Conservation (phyloP, 2,797 vertebrate genomes). For the Tragelaphus eurycerus region DNA sequence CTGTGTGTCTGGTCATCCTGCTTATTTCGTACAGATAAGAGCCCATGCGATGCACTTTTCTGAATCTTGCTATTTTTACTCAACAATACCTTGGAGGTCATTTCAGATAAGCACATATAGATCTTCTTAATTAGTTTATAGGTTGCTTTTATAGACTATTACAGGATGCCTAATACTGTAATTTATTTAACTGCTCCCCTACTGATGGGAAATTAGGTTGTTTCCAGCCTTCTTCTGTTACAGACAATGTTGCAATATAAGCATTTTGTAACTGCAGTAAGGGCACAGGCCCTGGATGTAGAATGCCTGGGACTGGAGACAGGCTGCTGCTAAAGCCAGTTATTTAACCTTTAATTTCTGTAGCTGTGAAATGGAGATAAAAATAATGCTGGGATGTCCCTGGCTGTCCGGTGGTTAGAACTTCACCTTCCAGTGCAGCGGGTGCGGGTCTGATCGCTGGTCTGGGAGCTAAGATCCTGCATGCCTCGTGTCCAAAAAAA, state of each 20-base stretch:
- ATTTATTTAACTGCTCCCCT: constrained; percentile 30
- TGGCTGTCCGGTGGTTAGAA: neutral
- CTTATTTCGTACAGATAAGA: neutral
- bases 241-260: neutral
- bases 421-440: neutral
- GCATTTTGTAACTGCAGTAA: neutral
- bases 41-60: neutral
- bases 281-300: neutral
- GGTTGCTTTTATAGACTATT: constrained; percentile 23
- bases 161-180: neutral
- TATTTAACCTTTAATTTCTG: constrained; percentile 2
- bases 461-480: neutral
- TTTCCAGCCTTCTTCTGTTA: neutral
- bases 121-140: constrained; percentile 22
- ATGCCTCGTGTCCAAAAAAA: neutral
- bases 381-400: neutral
- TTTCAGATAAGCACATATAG: constrained; percentile 8
- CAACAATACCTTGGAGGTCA: neutral
- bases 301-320: neutral
- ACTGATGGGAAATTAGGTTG: constrained; percentile 41
- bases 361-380: neutral
- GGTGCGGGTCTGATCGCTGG: neutral
- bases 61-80: neutral
- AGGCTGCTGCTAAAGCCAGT: neutral
- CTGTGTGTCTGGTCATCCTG: neutral